Conservation (phyloP, 2,797 vertebrate genomes). For the Ceryle rudis region DNA sequence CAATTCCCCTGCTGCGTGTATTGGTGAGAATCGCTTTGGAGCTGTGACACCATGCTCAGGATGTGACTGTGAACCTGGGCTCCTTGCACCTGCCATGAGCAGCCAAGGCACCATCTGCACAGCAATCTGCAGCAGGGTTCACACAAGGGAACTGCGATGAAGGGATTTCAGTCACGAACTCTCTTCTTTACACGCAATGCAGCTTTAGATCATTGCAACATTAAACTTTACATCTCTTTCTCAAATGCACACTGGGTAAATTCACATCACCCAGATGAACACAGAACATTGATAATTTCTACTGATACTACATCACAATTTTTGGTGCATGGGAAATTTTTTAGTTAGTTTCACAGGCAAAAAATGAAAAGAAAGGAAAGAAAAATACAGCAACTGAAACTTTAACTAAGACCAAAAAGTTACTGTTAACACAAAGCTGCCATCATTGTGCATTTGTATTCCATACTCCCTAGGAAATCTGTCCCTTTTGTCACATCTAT, state of each 20-base stretch:
- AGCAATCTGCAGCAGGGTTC: not conserved
- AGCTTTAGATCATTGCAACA: not conserved
- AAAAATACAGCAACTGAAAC: not conserved
- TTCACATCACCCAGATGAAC: not conserved
- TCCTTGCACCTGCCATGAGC: not conserved
- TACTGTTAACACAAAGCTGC: not conserved
- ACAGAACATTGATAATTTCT: not conserved
- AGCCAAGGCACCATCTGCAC: rapidly evolving
- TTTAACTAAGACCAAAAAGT: not conserved
- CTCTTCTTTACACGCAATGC: not conserved
- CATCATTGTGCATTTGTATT: not conserved
- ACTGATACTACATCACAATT: too few relatives aligned
- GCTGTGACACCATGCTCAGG: rapidly evolving
- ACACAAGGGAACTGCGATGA: rapidly evolving
- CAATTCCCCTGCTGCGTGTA: rapidly evolving
- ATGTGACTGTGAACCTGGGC: rapidly evolving
- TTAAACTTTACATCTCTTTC: not conserved
- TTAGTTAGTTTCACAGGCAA: not conserved
- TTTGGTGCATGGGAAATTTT: not conserved
- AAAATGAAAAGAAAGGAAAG: not conserved
- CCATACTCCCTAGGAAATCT: not conserved
- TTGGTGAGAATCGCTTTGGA: rapidly evolving
- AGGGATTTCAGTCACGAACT: not conserved
- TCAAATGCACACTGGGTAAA: rapidly evolving
- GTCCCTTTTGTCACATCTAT: not conserved